Evolutionary conservation across 2,888 invertebrate species (phyloP).

Genomic region (Frankliniella intonsa): DNA sequence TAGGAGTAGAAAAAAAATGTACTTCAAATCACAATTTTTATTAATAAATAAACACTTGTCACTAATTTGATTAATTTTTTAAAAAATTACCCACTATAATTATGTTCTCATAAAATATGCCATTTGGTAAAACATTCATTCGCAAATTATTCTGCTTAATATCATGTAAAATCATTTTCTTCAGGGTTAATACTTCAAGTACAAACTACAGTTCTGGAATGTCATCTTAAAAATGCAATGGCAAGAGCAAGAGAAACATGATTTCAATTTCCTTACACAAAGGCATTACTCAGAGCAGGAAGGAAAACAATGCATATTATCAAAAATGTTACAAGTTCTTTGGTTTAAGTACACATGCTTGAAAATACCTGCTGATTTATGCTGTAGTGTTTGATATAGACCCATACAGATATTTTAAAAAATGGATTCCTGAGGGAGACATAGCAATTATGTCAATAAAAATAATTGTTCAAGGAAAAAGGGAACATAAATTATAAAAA

Average conservation of each 20-base stretch:
- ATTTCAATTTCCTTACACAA: background rate
- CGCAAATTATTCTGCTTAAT: background rate
- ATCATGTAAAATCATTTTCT: background rate
- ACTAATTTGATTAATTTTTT: slow-evolving; percentile 3
- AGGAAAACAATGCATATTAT: background rate
- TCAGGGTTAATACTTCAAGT: background rate
- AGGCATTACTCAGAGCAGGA: background rate
- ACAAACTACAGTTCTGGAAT: background rate
- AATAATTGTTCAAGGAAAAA: too few species aligned
- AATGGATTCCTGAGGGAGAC: background rate
- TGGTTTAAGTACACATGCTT: slow-evolving; percentile 23
- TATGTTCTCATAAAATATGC: background rate
- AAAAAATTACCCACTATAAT: slow-evolving; percentile 20
- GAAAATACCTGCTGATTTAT: background rate
- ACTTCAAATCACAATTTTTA: background rate
- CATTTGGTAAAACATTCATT: background rate
- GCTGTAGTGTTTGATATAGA: too few species aligned
- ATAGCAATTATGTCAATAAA: background rate
- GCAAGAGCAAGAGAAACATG: slow-evolving; percentile 3
- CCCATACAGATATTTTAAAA: background rate
- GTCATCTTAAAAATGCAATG: slow-evolving; percentile 11
- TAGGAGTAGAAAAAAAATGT: background rate
- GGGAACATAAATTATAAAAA: too few species aligned
- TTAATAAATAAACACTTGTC: slow-evolving; percentile 17
- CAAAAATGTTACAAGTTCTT: background rate